These are phyloP conservation scores for Podarcis raffonei DNA, from an alignment of 2,113 vertebrate species.

Conservation along the genomic window DNA sequence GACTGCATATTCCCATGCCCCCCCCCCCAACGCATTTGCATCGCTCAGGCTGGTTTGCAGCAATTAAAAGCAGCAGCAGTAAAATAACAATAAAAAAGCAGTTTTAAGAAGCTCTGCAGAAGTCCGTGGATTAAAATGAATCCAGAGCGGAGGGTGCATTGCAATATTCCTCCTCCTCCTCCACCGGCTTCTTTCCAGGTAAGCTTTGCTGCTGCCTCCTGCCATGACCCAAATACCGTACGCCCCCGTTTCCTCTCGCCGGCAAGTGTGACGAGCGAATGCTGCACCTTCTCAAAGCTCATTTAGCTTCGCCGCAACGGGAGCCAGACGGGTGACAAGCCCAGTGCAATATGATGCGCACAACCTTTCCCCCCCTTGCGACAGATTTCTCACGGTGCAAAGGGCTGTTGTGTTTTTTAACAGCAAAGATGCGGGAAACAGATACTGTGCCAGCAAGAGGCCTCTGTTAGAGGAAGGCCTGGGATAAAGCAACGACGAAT, in stretches of 20 bases:
- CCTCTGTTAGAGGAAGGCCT: too few relatives aligned
- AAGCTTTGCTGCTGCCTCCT: constrained; percentile 40
- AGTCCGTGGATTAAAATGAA: neutral
- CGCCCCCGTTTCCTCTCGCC: constrained; percentile 30
- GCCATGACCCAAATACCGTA: constrained; percentile 23
- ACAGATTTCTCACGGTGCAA: neutral
- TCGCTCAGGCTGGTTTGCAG: neutral
- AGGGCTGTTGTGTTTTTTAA: neutral
- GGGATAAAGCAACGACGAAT: too few relatives aligned
- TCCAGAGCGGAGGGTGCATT: neutral
- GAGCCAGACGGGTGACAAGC: neutral
- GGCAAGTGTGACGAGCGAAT: constrained; percentile 32
- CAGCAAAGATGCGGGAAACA: too few relatives aligned
- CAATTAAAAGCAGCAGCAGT: neutral
- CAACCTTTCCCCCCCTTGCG: neutral
- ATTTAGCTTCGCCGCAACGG: constrained; percentile 26
- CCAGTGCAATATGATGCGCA: neutral
- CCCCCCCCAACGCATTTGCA: neutral
- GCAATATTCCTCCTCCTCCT: neutral
- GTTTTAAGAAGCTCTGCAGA: neutral
- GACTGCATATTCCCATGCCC: neutral
- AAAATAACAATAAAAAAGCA: neutral
- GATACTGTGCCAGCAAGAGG: too few relatives aligned
- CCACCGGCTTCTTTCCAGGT: neutral
- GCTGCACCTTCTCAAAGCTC: neutral